phyloP scores from a whole-genome alignment of 2,113 vertebrate species.

The Planiliza haematocheilus region DNA sequence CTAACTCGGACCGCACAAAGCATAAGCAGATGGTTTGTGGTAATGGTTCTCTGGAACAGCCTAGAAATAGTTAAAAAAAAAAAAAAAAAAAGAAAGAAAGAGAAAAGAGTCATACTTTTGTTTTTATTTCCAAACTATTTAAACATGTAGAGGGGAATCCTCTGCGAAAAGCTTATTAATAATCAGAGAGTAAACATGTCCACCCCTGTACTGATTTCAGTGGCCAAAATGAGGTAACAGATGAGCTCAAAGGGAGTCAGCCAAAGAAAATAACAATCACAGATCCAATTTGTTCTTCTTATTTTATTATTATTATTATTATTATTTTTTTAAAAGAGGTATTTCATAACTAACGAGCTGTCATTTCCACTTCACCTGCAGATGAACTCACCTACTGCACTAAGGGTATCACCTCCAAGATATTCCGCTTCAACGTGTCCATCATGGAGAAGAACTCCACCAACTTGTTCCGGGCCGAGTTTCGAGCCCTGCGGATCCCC shows the following conservation, averaged over 20 bases:
- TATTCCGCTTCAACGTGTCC: conserved; percentile 97
- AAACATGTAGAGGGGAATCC: conserved; percentile 39
- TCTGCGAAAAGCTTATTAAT: conserved; percentile 41
- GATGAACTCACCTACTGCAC: conserved; percentile 92
- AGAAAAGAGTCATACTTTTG: background rate
- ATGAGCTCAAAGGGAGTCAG: conserved; percentile 20
- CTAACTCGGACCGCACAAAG: conserved; percentile 76
- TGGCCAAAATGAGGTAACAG: conserved; percentile 47
- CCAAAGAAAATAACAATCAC: conserved; percentile 31
- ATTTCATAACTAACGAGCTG: conserved; percentile 46
- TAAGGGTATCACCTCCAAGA: conserved; percentile 93
- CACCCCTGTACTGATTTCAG: conserved; percentile 16
- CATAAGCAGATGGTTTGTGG: conserved; percentile 76
- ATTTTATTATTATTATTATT: no score
- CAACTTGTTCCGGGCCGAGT: conserved; percentile 96
- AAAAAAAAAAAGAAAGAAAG: background rate
- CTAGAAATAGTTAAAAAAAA: conserved; percentile 42
- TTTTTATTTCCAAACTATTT: conserved; percentile 48
- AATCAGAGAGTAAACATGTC: conserved; percentile 59
- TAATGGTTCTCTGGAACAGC: conserved; percentile 56
- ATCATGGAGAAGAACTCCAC: conserved; percentile 95
- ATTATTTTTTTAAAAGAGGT: conserved; percentile 6
- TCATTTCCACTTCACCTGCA: conserved; percentile 75
- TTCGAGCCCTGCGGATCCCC: conserved; percentile 91
- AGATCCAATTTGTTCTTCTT: conserved; percentile 14